These are phyloP conservation scores for Hydrozoanthus gracilis DNA, from an alignment of 92 coral and sea anemone genomes.

Conservation along the genomic window DNA sequence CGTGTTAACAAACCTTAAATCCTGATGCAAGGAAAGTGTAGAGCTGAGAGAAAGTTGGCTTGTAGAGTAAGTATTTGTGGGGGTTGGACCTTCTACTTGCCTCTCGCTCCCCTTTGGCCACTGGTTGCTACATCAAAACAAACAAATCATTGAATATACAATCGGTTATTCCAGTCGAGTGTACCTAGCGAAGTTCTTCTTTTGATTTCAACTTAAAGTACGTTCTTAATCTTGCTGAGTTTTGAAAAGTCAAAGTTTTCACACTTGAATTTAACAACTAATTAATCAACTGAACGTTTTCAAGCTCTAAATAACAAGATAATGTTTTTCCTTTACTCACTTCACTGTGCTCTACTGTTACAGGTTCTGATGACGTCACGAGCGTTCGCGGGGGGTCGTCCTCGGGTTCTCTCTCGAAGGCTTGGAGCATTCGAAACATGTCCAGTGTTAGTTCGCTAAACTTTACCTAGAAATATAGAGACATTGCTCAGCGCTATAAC, in stretches of 20 bases:
- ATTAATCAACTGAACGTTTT: too few species aligned
- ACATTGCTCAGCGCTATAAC: background rate
- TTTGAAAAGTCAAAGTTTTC: too few species aligned
- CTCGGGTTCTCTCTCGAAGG: conserved; percentile 92
- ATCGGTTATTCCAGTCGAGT: too few species aligned
- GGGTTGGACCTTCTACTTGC: conserved; percentile 85
- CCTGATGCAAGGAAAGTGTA: conserved; percentile 95
- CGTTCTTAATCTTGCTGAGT: too few species aligned
- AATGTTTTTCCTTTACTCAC: conserved; percentile 43
- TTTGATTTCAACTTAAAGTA: too few species aligned
- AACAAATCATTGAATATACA: background rate
- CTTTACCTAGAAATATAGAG: conserved; percentile 69
- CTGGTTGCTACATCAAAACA: conserved; percentile 43
- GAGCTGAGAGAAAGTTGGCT: conserved; percentile 90
- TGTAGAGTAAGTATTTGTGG: conserved; percentile 94
- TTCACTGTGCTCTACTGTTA: conserved; percentile 39
- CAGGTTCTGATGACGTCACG: conserved; percentile 73
- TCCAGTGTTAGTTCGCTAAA: conserved; percentile 96
- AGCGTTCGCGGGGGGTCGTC: conserved; percentile 83
- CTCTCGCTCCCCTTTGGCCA: conserved; percentile 48
- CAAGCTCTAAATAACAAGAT: too few species aligned
- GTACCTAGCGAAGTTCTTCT: too few species aligned
- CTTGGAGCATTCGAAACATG: conserved; percentile 99
- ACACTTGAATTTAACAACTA: too few species aligned
- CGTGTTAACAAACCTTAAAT: conserved; percentile 72